Conservation (phyloP, 2,888 invertebrate species). For the Melanophora roralis region DNA sequence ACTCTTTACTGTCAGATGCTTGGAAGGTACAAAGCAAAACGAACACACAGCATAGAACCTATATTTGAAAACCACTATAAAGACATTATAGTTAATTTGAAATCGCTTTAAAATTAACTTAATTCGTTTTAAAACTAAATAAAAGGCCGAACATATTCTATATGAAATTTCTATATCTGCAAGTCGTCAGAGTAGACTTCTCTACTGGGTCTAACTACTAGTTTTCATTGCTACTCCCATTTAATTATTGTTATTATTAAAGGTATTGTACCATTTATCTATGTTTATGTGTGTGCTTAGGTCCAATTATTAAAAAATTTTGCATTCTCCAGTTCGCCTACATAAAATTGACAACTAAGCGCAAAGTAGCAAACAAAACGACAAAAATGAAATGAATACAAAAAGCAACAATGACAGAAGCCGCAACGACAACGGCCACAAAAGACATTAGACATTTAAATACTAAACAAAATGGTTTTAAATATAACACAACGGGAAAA, state of each 20-base stretch:
- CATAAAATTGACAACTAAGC: slow-evolving; percentile 51
- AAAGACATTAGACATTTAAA: slow-evolving; percentile 54
- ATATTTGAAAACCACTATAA: slow-evolving; percentile 39
- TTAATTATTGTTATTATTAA: slow-evolving; percentile 35
- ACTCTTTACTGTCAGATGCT: not conserved
- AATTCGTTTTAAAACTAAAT: slow-evolving; percentile 68
- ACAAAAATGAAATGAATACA: slow-evolving; percentile 31
- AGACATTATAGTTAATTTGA: slow-evolving; percentile 74
- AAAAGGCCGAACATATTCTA: not conserved
- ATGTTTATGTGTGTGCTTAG: not conserved
- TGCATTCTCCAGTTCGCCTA: slow-evolving; percentile 46
- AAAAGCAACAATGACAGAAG: slow-evolving; percentile 43
- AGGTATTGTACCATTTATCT: slow-evolving; percentile 30
- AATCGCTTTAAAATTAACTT: slow-evolving; percentile 76
- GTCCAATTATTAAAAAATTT: slow-evolving; percentile 29
- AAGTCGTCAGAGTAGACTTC: not conserved
- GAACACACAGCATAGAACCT: not conserved
- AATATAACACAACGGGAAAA: slow-evolving; percentile 14
- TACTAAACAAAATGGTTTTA: slow-evolving; percentile 61
- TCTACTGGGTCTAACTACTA: not conserved
- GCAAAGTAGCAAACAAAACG: slow-evolving; percentile 31
- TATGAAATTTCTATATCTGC: not conserved
- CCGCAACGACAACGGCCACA: slow-evolving; percentile 15
- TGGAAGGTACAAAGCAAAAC: not conserved
- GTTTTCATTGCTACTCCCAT: slow-evolving; percentile 40